Evolutionary conservation across 2,797 vertebrate species (phyloP).

Genomic region (Helicolenus hilgendorfi): DNA sequence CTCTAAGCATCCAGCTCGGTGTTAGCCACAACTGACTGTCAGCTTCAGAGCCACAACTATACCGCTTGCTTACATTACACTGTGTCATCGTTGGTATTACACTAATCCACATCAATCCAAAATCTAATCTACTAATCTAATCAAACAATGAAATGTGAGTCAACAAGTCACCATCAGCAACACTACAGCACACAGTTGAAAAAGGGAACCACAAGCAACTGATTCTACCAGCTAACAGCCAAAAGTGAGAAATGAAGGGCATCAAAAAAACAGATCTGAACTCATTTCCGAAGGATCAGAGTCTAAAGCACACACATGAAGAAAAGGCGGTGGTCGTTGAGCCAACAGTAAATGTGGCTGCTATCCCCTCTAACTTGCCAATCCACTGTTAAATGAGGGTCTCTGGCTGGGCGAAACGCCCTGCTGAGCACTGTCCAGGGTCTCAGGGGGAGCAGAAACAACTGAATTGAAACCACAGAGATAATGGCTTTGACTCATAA

Average conservation of each 20-base stretch:
- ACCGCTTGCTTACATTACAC: constrained; percentile 5
- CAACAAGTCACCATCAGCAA: constrained; percentile 16
- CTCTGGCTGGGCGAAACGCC: constrained; percentile 47
- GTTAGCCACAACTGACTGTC: constrained; percentile 25
- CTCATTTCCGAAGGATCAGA: constrained; percentile 55
- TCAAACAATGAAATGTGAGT: constrained; percentile 35
- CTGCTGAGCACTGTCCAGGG: constrained; percentile 54
- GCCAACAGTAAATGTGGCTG: constrained; percentile 48
- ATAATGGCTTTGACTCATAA: constrained; percentile 67
- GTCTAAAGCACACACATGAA: constrained; percentile 23
- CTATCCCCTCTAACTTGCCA: constrained; percentile 58
- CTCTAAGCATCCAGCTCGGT: constrained; percentile 27
- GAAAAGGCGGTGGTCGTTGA: constrained; percentile 21
- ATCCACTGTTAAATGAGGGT: constrained; percentile 72
- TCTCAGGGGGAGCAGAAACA: constrained; percentile 71
- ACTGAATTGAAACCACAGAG: constrained; percentile 68
- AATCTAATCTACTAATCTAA: constrained; percentile 43
- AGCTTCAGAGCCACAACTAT: constrained; percentile 8
- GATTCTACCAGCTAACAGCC: neutral
- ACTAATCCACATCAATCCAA: constrained; percentile 41
- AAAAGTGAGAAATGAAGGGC: neutral
- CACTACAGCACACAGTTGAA: neutral
- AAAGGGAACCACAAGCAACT: neutral
- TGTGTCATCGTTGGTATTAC: constrained; percentile 35
- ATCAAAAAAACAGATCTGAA: constrained; percentile 9